A percentile compares a stretch with the other conserved stretches of the same genome.
These are phyloP conservation scores for Palaemon carinicauda DNA, from an alignment of 1,140 invertebrate species.

Conservation along the genomic window DNA sequence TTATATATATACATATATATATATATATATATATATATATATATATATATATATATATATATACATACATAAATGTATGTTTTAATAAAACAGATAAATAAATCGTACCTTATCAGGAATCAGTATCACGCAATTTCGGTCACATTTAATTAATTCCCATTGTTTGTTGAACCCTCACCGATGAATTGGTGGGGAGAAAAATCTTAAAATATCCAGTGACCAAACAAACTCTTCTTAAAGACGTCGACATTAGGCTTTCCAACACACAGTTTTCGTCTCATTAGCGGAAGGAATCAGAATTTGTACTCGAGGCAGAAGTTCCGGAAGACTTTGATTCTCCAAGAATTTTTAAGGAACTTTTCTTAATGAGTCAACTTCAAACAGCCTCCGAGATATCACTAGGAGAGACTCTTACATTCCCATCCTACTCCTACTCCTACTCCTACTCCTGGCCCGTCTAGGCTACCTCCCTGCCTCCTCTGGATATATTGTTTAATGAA, in stretches of 20 bases:
- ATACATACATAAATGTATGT: background rate
- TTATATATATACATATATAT: background rate
- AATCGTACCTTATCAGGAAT: too few relatives aligned
- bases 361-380: too few relatives aligned
- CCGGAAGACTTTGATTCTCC: too few relatives aligned
- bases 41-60: background rate
- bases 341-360: too few relatives aligned
- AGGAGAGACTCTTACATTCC: background rate
- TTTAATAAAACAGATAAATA: background rate
- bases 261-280: too few relatives aligned
- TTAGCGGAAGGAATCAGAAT: too few relatives aligned
- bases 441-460: background rate
- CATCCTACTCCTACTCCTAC: background rate
- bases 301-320: too few relatives aligned
- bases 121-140: background rate
- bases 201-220: too few relatives aligned
- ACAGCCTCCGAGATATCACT: background rate
- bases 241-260: too few relatives aligned
- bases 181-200: too few relatives aligned
- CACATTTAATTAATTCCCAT: background rate
- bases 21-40: background rate
- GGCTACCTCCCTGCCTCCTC: background rate
- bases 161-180: too few relatives aligned
- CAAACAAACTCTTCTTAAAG: too few relatives aligned
- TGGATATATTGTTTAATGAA: background rate